Evolutionary conservation across 2,888 invertebrate species (phyloP).

Genomic region (Amphipyra tragopoginis): DNA sequence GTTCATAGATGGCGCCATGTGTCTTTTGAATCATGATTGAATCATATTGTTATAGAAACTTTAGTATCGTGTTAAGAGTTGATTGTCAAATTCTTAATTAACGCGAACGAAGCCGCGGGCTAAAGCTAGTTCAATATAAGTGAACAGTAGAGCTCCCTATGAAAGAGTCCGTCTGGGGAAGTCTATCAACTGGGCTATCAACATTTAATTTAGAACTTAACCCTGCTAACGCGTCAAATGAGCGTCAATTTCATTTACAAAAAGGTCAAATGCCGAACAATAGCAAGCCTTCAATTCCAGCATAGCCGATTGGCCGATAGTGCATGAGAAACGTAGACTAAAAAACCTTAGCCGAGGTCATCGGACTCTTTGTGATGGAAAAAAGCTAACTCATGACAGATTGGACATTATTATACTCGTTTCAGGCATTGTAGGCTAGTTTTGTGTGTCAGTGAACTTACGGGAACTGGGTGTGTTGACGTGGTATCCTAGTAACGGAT

Average conservation of each 20-base stretch:
- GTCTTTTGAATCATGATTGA: too few relatives aligned
- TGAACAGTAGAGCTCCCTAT: too few relatives aligned
- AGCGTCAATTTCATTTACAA: slow-evolving; percentile 36
- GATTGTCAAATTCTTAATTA: too few relatives aligned
- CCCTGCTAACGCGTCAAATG: too few relatives aligned
- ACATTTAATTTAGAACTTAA: too few relatives aligned
- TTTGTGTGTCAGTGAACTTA: slow-evolving; percentile 45
- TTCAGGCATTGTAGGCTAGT: slow-evolving; percentile 2
- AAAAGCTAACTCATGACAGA: slow-evolving; percentile 39
- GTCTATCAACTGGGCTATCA: too few relatives aligned
- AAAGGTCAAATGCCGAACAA: slow-evolving; percentile 55
- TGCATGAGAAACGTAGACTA: slow-evolving; percentile 48
- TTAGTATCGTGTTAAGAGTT: too few relatives aligned
- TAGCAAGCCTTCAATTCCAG: slow-evolving; percentile 48
- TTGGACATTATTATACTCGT: not conserved
- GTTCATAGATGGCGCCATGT: too few relatives aligned
- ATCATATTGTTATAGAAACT: too few relatives aligned
- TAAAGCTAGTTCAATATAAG: too few relatives aligned
- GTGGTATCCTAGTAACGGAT: slow-evolving; percentile 45
- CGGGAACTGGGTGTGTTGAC: slow-evolving; percentile 34
- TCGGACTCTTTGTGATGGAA: slow-evolving; percentile 34
- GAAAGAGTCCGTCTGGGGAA: too few relatives aligned
- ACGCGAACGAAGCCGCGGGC: too few relatives aligned
- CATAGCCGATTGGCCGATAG: slow-evolving; percentile 54
- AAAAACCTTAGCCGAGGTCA: slow-evolving; percentile 52